These are phyloP conservation scores for Plagodis dolabraria DNA, from an alignment of 2,888 invertebrate species.

Conservation along the genomic window DNA sequence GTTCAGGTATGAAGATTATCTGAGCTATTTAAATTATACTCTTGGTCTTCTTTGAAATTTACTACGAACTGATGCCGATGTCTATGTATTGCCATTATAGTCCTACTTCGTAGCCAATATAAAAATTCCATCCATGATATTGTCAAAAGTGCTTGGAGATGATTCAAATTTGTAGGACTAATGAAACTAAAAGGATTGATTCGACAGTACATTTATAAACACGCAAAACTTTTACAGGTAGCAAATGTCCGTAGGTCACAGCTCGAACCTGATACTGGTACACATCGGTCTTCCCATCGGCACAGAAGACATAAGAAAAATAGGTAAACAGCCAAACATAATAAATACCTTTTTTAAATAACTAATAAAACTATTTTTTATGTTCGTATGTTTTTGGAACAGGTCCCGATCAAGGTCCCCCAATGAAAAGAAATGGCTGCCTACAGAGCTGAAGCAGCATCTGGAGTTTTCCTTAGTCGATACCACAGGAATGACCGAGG, in stretches of 20 bases:
- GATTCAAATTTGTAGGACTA: too few species aligned
- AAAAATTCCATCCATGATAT: too few species aligned
- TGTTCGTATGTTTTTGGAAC: constrained; percentile 4
- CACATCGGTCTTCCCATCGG: constrained; percentile 85
- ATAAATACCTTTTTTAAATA: too few species aligned
- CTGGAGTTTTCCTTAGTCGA: constrained; percentile 95
- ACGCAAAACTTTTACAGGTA: constrained; percentile 76
- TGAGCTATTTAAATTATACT: too few species aligned
- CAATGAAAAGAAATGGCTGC: constrained; percentile 89
- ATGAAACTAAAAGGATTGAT: too few species aligned
- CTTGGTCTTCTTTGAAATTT: too few species aligned
- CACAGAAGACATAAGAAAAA: constrained; percentile 86
- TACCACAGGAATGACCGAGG: constrained; percentile 94
- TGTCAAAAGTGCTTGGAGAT: too few species aligned
- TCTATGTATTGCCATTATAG: too few species aligned
- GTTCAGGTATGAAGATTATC: constrained; percentile 68
- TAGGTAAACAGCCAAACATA: constrained; percentile 65
- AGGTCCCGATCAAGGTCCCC: constrained; percentile 89
- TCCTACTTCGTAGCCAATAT: too few species aligned
- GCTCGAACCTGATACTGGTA: constrained; percentile 76
- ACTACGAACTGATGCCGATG: too few species aligned
- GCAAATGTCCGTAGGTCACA: constrained; percentile 88
- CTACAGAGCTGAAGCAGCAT: constrained; percentile 92
- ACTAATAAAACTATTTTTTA: too few species aligned
- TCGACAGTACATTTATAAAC: not conserved